Evolutionary conservation across 2,797 vertebrate species (phyloP), one percentile per base, ranked within the genome.

Genomic region (Manis javanica): DNA sequence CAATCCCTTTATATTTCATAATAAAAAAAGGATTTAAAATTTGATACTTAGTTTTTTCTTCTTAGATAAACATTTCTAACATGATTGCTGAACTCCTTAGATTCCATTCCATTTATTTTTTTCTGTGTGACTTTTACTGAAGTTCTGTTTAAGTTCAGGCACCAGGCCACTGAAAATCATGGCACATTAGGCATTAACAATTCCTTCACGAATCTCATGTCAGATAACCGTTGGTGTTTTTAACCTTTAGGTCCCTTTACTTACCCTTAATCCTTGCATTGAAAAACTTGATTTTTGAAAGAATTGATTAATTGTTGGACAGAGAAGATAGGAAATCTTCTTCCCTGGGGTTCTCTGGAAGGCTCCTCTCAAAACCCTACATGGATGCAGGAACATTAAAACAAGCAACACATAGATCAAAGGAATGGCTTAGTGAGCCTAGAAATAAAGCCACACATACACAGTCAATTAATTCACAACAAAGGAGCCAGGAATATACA

Each of bases 31-130:
- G 71, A 90, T 94, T 96, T 92, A 87, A 96, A 97, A 96, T 89
- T 94, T 90, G 87, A 82, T 97, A 95, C 95, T 97, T 97, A 91
- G 81, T 11, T 88, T 96, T 94, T 78, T 49, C 51, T 46, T 1
- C 18, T 51, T 83, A 46, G 26, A 31, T 92, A 97, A 96, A 34
- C 89, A 49, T 97, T 96, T 98, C 88, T 97, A 94, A 89, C 83
- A 96, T 96, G n/a, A 94, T 86, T 90, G 95, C 92, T 79, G 69
- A 79, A 29, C 31, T 77, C 61, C 79, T 95, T 93, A 94, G 96
- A 98, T 96, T 97, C 96, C 95, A 93, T 86, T 96, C 82, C 88
- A 85, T 98, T 98, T 96, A 90, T 97, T 97, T 97, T 46, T 97
- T 97, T 96, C 92, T 95, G 64, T 95, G 91, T 90, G 82, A 93